Conservation (phyloP, 2,797 vertebrate genomes). For the Botia kubotai region DNA sequence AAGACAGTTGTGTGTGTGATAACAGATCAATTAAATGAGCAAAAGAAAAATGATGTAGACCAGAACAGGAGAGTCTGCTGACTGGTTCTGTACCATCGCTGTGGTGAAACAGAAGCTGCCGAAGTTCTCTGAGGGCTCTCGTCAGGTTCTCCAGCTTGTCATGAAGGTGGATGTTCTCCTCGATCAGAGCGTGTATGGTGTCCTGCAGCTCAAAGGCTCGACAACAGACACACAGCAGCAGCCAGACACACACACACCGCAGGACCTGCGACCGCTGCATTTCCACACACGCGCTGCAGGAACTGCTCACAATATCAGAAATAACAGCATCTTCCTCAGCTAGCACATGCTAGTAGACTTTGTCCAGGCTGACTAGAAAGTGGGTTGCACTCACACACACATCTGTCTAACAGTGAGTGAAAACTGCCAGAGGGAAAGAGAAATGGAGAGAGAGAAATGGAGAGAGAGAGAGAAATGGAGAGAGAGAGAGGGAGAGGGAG, state of each 20-base stretch:
- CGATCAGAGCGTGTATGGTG: conserved; percentile 81
- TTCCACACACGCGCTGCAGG: conserved; percentile 1
- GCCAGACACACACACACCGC: conserved; percentile 56
- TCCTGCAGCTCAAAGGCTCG: conserved; percentile 82
- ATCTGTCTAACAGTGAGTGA: neutral
- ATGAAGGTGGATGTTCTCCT: conserved; percentile 84
- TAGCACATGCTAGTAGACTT: neutral
- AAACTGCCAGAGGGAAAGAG: neutral
- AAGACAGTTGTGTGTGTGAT: neutral
- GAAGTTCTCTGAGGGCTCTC: conserved; percentile 79
- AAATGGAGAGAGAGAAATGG: neutral
- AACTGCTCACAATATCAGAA: neutral
- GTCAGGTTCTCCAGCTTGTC: conserved; percentile 85
- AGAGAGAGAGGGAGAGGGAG: neutral
- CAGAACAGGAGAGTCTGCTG: conserved; percentile 16
- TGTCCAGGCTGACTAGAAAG: neutral
- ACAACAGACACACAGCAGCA: conserved; percentile 64
- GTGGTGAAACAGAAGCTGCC: conserved; percentile 78
- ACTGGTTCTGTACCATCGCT: conserved; percentile 70
- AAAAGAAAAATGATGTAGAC: conserved; percentile 13
- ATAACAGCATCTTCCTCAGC: neutral
- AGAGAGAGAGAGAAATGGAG: neutral
- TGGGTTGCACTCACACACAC: neutral
- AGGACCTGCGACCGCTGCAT: conserved; percentile 61
- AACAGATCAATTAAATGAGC: neutral